phyloP scores from a whole-genome alignment of 2,888 invertebrate genomes.

The Reticulitermes lucifugus region DNA sequence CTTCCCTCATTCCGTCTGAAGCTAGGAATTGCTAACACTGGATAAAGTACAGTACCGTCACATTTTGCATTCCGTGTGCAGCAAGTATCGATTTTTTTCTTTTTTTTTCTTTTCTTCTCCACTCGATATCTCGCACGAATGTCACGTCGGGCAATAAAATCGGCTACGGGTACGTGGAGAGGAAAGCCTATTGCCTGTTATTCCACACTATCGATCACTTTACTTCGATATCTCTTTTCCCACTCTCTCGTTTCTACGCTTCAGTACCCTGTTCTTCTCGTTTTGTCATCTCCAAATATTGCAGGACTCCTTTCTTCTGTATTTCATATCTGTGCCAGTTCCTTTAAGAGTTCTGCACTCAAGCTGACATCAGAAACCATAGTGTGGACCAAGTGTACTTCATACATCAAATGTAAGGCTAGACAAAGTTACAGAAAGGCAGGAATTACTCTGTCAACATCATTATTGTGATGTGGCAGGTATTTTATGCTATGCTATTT shows the following conservation, averaged over 20 bases:
- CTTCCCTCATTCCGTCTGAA: not conserved
- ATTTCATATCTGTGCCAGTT: constrained; percentile 6
- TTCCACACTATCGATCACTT: constrained; percentile 43
- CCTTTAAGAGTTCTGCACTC: not conserved
- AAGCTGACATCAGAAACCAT: constrained; percentile 1
- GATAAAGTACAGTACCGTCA: not conserved
- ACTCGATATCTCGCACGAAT: constrained; percentile 36
- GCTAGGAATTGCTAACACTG: constrained; percentile 12
- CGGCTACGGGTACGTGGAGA: constrained; percentile 36
- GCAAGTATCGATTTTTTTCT: constrained; percentile 38
- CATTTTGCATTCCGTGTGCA: constrained; percentile 39
- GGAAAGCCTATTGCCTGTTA: constrained; percentile 37
- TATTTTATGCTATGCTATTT: not conserved
- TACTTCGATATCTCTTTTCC: constrained; percentile 18
- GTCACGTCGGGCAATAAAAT: constrained; percentile 47
- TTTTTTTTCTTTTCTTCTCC: constrained; percentile 10
- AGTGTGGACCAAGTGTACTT: not conserved
- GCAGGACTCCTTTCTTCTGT: not conserved
- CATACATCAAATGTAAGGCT: not conserved
- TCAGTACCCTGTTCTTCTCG: not conserved
- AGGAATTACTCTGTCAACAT: not conserved
- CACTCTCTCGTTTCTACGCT: not conserved
- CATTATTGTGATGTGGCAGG: not conserved
- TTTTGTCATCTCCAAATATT: not conserved
- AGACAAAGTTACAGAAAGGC: not conserved